Base-by-base conservation (phyloP, 2,113 vertebrate species). In the Falco punctatus region DNA sequence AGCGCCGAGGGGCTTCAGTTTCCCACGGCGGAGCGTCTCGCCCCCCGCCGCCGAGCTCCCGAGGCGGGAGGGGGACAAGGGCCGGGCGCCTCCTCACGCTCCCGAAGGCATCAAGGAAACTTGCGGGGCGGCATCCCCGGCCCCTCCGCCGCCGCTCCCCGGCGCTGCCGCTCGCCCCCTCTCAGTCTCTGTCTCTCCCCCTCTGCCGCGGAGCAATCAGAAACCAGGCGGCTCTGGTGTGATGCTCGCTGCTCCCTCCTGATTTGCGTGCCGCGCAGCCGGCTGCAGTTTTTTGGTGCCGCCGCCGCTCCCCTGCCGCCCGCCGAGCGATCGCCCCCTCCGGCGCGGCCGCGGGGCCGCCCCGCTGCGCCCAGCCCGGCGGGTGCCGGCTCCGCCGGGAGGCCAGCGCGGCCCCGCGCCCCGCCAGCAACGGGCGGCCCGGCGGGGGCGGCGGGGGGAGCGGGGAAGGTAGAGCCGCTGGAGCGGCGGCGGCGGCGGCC, bases 181-280 rank as follows among this genome's bases (percentile, higher is more conserved):
- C 90, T 82, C 70, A 44, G 83, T 69, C 48, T 64, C 42, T 28
- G 94, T 48, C 55, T 54, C 70, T 69, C 51, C 78, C 78, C 72
- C 67, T 88, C 46, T 18, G 87, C 61, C 81, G 87, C 90, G 90
- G 62, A 89, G 90, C 94, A 46, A 66, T 78, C 85, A 86, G 85
- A 10, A 69, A 73, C 13, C 88, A 3, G 87, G 77, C 92, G 91
- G 85, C 72, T 94, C 86, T 48, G 80, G 35, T 66, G 86, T 33
- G 88, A 44, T 69, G 40, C 4, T 69, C 86, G 90, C 79, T 6
- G 86, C 82, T 94, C 92, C 90, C 88, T 90, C 71, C 85, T 11
- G 65, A 44, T 92, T 73, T 65, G 94, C 88, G 61, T 44, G 70
- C 81, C 67, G 90, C 66, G 62, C 82, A 74, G 82, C 90, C 86